A percentile compares a stretch with the other conserved stretches of the same genome.
Evolutionary conservation across 2,113 vertebrate species (phyloP).

Genomic region (Catharus minimus): DNA sequence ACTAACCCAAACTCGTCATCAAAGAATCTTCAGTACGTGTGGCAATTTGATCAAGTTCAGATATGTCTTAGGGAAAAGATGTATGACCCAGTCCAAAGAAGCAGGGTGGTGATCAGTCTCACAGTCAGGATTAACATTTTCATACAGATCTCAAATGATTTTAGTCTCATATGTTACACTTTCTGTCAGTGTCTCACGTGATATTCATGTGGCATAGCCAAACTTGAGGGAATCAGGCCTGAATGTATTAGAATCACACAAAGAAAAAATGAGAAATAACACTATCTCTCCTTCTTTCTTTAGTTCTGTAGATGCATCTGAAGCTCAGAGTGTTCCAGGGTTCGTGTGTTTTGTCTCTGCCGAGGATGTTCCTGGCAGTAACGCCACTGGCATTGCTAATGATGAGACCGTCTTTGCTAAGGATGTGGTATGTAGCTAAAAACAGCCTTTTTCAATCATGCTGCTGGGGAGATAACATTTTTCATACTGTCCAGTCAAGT

Average conservation of each 20-base stretch:
- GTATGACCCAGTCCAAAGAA: background rate
- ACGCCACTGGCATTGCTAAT: conserved; percentile 76
- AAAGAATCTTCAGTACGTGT: background rate
- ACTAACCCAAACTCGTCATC: background rate
- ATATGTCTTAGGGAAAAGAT: background rate
- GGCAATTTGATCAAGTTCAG: background rate
- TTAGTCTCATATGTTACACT: background rate
- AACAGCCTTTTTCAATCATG: background rate
- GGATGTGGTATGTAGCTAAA: conserved; percentile 72
- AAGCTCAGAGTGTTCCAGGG: conserved; percentile 81
- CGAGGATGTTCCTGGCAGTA: conserved; percentile 86
- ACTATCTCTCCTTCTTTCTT: background rate
- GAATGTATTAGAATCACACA: background rate
- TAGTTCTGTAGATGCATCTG: conserved; percentile 83
- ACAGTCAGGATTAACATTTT: background rate
- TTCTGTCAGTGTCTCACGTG: background rate
- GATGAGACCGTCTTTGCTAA: conserved; percentile 90
- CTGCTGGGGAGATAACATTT: background rate
- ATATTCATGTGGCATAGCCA: background rate
- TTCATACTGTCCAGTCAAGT: background rate
- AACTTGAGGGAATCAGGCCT: background rate
- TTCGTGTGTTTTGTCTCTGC: conserved; percentile 85
- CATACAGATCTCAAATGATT: background rate
- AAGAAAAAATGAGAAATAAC: background rate
- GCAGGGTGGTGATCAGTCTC: background rate